phyloP scores from a whole-genome alignment of 30 jellyfish, hydroid and myxozoan genomes.

The Aurelia aurita complex sp. Pacific region DNA sequence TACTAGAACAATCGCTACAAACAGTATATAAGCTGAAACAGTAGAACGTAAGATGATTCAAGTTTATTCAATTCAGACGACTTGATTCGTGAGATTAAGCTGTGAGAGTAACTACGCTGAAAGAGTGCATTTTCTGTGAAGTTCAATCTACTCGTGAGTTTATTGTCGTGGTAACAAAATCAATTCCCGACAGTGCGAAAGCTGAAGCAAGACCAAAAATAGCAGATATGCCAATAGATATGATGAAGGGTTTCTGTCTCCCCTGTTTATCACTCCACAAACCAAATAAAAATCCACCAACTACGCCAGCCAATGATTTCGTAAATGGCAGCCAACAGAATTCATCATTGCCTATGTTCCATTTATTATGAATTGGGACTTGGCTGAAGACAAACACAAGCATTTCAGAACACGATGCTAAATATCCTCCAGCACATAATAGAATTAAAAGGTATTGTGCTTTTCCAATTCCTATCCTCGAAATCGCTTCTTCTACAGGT shows the following conservation, averaged over 20 bases:
- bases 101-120: no score
- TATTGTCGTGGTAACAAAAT: no score
- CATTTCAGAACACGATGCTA: constrained; percentile 64
- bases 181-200: no score
- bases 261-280: constrained; percentile 61
- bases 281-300: constrained; percentile 57
- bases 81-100: no score
- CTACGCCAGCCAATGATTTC: constrained; percentile 29
- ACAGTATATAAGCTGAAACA: no score
- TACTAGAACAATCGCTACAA: no score
- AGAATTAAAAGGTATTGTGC: constrained; percentile 26
- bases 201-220: constrained; percentile 67
- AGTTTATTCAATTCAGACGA: no score
- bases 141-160: no score
- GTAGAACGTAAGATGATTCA: no score
- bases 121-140: no score
- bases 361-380: constrained; percentile 23
- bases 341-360: constrained; percentile 29
- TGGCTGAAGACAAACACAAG: constrained; percentile 65
- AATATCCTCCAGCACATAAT: constrained; percentile 64
- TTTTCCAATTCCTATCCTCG: constrained; percentile 49
- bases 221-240: constrained; percentile 41
- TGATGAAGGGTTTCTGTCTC: constrained; percentile 37
- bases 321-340: constrained; percentile 58
- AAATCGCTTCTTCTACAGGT: constrained; percentile 36